Base-by-base conservation (phyloP, 2,113 vertebrate species). In the Ptychochromis oligacanthus region DNA sequence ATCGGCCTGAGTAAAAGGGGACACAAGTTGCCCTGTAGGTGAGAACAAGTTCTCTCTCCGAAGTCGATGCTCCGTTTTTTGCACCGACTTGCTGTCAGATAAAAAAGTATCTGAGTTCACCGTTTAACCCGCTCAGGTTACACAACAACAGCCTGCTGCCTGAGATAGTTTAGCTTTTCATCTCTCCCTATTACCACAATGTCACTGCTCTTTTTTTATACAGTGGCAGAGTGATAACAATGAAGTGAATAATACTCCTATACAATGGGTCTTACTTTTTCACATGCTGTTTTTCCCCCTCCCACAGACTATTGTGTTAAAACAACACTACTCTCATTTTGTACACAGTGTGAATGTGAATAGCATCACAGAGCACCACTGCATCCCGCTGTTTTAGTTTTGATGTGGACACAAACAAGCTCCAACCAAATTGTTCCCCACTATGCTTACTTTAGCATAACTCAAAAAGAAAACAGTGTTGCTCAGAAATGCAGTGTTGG, bases 221-320 rank as follows among this genome's bases (percentile, higher is more conserved):
- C 91, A 88, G 89, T 87, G 84, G 84, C 87, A 65, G 60, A 87
- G 86, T 83, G 83, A 81, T 83, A 91, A 94, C 94, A 94, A 94
- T 93, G 92, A 91, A 75, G 87, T 84, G 92, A 91, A 94, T 93
- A 93, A 92, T 93, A 86, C 90, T 87, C 57, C 88, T 77, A 75
- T 87, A 94, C 93, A 94, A 94, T 93, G 89, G 89, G 60, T 92
- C 81, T 67, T 88, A 92, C 89, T 91, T 88, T 94, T 94, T 94
- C 92, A 91, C 93, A 93, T 88, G 92, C 90, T 77, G 85, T 38
- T 87, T 87, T 83, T 72, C 82, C 79, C 89, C 79, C 88, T 89
- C 91, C 75, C 89, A 79, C 84, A 43, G 81, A 54, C 92, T 85
- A 92, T 94, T 94, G 91, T 94, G 89, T 85, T 91, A 88, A 92